Evolutionary conservation across 2,888 invertebrate species (phyloP), one percentile per base, ranked within the genome.

Genomic region (Calameuta filiformis): DNA sequence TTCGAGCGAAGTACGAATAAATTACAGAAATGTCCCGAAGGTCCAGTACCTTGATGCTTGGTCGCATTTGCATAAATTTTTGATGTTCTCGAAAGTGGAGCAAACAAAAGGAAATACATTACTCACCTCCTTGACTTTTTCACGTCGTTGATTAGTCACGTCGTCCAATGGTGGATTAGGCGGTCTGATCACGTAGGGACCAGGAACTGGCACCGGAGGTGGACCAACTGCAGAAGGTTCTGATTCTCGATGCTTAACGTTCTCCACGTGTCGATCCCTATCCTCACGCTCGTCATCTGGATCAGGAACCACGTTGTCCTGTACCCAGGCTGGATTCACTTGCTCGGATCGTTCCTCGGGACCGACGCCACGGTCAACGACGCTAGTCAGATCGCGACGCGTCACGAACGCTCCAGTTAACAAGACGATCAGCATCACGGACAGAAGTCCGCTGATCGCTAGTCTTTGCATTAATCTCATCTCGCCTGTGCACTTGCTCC

Each of bases 121-220:
- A 82, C 87, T 86, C 86, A 90, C 91, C 91, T 92, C 90, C 81
- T 92, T 91, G 80, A 92, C 88, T 87, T 91, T 92, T 81, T 91
- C 90, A 73, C 92, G 87, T 34, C 91, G 88, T 78, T 89, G 88
- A 82, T 90, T 85, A 11, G 90, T 91, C 73, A 90, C 85, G 78
- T 91, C 88, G 74, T 90, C 91, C 77, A 91, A 80, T 12, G 89
- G 88, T 31, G 91, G 90, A 85, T 89, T 89, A 3, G 91, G 90
- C 31, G 86, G 78, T 73, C 83, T 85, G 77, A 91, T 81, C 75
- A 86, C 81, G 79, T 89, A 90, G n/a, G 83, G 81, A 4, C 83
- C 86, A 1, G 83, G 83, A 2, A 80, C 73, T 6, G 83, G 78
- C 2, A 37, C 76, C 11, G 78, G 75, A 31, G 87, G 85, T 76